Evolutionary conservation across 2,888 invertebrate genomes (phyloP).

Genomic region (Ectemnius continuus): DNA sequence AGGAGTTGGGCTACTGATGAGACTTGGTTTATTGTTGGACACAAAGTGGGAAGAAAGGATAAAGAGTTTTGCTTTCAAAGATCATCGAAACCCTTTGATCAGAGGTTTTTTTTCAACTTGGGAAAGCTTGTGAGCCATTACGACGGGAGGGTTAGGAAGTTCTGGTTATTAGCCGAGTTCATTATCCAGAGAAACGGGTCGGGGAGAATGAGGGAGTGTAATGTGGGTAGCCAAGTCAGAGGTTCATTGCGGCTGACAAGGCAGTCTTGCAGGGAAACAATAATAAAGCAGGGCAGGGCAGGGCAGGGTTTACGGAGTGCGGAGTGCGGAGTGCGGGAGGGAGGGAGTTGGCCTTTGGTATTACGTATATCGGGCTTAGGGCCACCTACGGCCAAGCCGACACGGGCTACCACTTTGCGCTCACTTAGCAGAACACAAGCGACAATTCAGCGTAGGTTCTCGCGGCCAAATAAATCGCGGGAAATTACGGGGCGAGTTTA

Average conservation of each 20-base stretch:
- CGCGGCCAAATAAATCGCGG: conserved; percentile 58
- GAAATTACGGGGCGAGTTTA: conserved; percentile 54
- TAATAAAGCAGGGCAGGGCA: conserved; percentile 52
- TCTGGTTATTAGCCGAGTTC: neutral
- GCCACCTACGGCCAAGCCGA: conserved; percentile 70
- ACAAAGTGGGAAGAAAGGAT: neutral
- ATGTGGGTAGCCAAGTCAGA: too few relatives aligned
- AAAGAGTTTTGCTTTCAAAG: neutral
- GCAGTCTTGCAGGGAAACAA: conserved; percentile 44
- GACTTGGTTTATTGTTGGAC: conserved; percentile 2
- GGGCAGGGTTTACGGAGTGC: conserved; percentile 13
- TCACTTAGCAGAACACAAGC: conserved; percentile 72
- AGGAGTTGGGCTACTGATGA: conserved; percentile 13
- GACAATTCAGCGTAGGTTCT: conserved; percentile 64
- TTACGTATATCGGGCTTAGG: conserved; percentile 44
- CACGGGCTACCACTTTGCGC: conserved; percentile 76
- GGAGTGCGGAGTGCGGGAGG: conserved; percentile 33
- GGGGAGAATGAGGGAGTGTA: too few relatives aligned
- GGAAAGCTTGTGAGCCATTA: neutral
- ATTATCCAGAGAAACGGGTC: neutral
- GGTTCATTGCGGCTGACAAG: conserved; percentile 28
- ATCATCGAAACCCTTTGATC: neutral
- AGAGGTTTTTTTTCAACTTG: neutral
- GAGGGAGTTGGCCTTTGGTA: conserved; percentile 37
- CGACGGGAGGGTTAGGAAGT: neutral